phyloP scores from a whole-genome alignment of 2,113 vertebrate species.

The Helogale parvula region DNA sequence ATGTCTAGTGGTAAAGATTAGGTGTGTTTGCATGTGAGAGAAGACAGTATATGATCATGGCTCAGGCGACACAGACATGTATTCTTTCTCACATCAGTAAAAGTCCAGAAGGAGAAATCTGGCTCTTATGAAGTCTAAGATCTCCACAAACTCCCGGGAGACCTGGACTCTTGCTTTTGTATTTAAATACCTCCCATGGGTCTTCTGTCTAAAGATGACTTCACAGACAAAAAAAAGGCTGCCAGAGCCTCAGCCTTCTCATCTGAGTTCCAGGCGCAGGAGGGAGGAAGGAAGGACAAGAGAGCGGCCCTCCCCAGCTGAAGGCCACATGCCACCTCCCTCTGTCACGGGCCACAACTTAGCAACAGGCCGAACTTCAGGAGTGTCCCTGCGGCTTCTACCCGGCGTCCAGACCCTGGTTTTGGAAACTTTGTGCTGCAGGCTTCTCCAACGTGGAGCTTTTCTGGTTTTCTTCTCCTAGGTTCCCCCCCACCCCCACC shows the following conservation, averaged over 20 bases:
- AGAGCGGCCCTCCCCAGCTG: background rate
- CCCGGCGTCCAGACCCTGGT: fast-evolving
- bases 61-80: background rate
- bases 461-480: background rate
- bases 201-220: background rate
- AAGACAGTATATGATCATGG: background rate
- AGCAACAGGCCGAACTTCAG: background rate
- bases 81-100: background rate
- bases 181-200: background rate
- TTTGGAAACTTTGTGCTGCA: background rate
- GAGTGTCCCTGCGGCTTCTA: no score
- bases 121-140: background rate
- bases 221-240: background rate
- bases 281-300: background rate
- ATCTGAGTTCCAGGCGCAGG: background rate
- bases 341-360: background rate
- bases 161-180: background rate
- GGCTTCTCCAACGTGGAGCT: fast-evolving
- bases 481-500: fast-evolving
- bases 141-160: background rate
- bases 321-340: background rate
- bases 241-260: background rate
- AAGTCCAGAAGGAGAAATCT: background rate
- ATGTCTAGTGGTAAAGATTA: background rate
- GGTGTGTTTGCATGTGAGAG: background rate